Base-by-base conservation (phyloP, 1,140 invertebrate species). In the Orussus abietinus region DNA sequence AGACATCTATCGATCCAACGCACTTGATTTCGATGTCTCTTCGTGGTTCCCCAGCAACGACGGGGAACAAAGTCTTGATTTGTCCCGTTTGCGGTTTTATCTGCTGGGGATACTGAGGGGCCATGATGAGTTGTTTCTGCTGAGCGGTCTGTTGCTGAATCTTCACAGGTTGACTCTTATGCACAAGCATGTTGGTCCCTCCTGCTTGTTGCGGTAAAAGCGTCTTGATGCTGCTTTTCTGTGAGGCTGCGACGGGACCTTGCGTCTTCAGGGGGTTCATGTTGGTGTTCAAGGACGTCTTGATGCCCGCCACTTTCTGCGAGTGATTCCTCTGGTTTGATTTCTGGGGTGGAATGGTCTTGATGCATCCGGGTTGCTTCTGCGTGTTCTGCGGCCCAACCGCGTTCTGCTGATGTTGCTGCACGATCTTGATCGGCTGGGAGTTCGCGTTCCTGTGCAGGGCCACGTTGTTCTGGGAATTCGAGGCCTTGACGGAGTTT, bases 281-380 rank as follows among this genome's bases (percentile, higher is more conserved):
- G 11, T 64, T 69, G 1, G 66, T 56, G 22, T 63, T 69, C 10
- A 65, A 26, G 0, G 60, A 61, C 0, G 60, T 62, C 11, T 70
- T 70, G 3, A 67, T 51, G 0, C 54, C 45, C 11, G 36, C 35
- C 4, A 47, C 37, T 34, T 69, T 68, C 12, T 57, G 51, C 9
- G 49, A 30, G n/a, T 66, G 54, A 42, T 64, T 66, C 10, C 59
- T 59, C 18, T 59, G 58, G 2, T 45, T 12, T 0, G 61, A 51
- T 32, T 71, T 72, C 19, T 70, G 67, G 3, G 65, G 49, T 0
- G 65, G 59, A 31, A 72, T 69, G 1, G 68, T 71, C 15, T 72
- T 71, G 4, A 72, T 66, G 25, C 65, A 67, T 11, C 68, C 68
- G 0, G 64, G 58, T 18, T 69, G 63, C 19, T 68, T 67, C 17